A percentile compares a stretch with the other conserved stretches of the same genome.
These are phyloP conservation scores for Caenorhabditis macrosperma DNA, from an alignment of 2,888 invertebrate species.

Conservation along the genomic window DNA sequence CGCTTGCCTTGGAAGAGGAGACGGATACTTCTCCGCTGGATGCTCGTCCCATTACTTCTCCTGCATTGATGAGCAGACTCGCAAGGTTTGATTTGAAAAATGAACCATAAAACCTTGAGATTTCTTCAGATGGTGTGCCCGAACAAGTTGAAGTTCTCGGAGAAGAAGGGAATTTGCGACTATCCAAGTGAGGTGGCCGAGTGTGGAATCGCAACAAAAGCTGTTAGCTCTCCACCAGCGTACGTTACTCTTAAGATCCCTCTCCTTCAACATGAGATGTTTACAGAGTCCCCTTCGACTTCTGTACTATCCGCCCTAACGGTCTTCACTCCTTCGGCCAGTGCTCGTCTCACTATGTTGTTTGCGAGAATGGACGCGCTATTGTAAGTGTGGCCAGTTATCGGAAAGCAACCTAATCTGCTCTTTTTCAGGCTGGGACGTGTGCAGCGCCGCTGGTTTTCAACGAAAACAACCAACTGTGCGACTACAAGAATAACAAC, in stretches of 20 bases:
- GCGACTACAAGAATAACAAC: constrained; percentile 55
- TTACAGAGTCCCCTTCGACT: constrained; percentile 44
- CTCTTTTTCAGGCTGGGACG: constrained; percentile 33
- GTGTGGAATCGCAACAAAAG: constrained; percentile 25
- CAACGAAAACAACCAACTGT: constrained; percentile 37
- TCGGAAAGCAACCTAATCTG: background rate
- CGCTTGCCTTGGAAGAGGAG: constrained; percentile 64
- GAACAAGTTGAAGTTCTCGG: constrained; percentile 54
- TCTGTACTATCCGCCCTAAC: constrained; percentile 49
- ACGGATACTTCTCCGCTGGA: constrained; percentile 69
- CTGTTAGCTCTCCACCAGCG: constrained; percentile 43
- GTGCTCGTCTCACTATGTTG: constrained; percentile 61
- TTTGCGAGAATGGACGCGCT: constrained; percentile 39
- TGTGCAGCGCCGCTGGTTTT: constrained; percentile 54
- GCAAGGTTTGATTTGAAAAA: constrained; percentile 24
- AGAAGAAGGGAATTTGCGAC: constrained; percentile 38
- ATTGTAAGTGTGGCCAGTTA: constrained; percentile 23
- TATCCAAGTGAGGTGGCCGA: constrained; percentile 48
- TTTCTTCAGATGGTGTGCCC: constrained; percentile 57
- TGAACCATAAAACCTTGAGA: background rate
- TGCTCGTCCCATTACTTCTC: constrained; percentile 67
- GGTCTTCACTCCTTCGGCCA: constrained; percentile 44
- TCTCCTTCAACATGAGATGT: background rate
- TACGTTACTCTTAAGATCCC: constrained; percentile 17
- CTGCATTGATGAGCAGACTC: constrained; percentile 59